Base-by-base conservation (phyloP, 2,888 invertebrate genomes). In the Apotomis betuletana region DNA sequence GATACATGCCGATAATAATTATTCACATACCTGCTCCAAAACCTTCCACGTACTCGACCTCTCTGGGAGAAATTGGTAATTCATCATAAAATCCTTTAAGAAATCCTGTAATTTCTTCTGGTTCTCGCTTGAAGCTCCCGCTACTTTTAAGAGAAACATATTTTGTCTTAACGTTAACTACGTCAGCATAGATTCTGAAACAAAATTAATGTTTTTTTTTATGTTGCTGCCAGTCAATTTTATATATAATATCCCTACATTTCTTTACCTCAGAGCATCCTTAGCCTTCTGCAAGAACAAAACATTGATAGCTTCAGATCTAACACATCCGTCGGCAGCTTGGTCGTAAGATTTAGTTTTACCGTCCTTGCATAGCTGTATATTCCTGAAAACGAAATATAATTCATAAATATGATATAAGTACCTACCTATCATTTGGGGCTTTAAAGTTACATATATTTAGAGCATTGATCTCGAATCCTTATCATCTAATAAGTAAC, bases 311-410 rank as follows among this genome's bases (percentile, higher is more conserved):
- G 96, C 95, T 86, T 97, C 97, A 58, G 96, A 95, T 65, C 97
- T 94, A 0, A 95, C 95, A 79, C 96, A 97, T 0, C 97, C 97
- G 79, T 95, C 93, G 3, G 96, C 96, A 68, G 95, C 92, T 62
- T 95, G 94, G 86, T 99, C 98, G 84, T 99, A 98, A 0, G 96
- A 96, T 80, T 96, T 97, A 80, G 98, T 98, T 76, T 94, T 94
- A 0, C 98, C 98, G 77, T 98, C 96, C 4, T 91, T 86, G 36
- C 97, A 96, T 10, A 98, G 88, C 4, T 75, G 77, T 69, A 86
- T 80, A 44, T 82, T 80, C 77, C 89, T 89, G 74, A 6, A 77
- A 76, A 6, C 59, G 49, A 9, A 38, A 41, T 0, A 27, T 27
- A 2, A 27, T 27, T 27, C 2, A 27, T 2, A 27, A 27, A 2